phyloP scores from a whole-genome alignment of 2,797 vertebrate genomes.

The Pelobates cultripes region DNA sequence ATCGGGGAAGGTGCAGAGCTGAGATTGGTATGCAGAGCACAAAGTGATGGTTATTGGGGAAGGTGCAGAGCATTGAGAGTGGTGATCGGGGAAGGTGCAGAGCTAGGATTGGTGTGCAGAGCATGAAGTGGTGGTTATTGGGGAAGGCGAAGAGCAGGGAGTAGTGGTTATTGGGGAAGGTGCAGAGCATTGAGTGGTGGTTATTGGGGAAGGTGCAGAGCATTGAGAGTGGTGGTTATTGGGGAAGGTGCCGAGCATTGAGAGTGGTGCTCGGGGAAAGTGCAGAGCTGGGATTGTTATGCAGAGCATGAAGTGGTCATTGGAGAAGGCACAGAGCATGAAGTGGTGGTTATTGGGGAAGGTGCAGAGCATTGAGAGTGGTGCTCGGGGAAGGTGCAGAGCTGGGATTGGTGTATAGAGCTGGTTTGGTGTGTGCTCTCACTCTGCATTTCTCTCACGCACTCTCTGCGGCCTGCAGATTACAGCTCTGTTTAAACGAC shows the following conservation, averaged over 20 bases:
- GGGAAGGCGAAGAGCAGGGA: not conserved
- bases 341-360: not conserved
- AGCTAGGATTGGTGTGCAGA: not conserved
- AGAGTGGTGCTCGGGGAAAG: not conserved
- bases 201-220: not conserved
- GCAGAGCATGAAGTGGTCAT: not conserved
- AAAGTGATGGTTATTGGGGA: too few relatives aligned
- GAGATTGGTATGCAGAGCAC: too few relatives aligned
- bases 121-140: too few relatives aligned
- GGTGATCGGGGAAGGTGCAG: not conserved
- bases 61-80: not conserved
- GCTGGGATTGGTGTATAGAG: not conserved
- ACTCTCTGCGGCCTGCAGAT: conserved; percentile 23
- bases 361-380: not conserved
- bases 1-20: not conserved
- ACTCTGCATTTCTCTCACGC: conserved; percentile 42
- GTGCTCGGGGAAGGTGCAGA: not conserved
- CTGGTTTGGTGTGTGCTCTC: not conserved
- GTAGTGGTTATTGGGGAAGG: not conserved
- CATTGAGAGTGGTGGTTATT: too few relatives aligned
- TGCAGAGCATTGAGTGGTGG: not conserved
- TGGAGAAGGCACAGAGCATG: not conserved
- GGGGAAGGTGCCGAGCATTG: not conserved
- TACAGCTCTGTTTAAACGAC: conserved; percentile 30
- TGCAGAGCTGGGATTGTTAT: not conserved